Conservation (phyloP, 1,140 invertebrate genomes). For the Platorchestia sp. region DNA sequence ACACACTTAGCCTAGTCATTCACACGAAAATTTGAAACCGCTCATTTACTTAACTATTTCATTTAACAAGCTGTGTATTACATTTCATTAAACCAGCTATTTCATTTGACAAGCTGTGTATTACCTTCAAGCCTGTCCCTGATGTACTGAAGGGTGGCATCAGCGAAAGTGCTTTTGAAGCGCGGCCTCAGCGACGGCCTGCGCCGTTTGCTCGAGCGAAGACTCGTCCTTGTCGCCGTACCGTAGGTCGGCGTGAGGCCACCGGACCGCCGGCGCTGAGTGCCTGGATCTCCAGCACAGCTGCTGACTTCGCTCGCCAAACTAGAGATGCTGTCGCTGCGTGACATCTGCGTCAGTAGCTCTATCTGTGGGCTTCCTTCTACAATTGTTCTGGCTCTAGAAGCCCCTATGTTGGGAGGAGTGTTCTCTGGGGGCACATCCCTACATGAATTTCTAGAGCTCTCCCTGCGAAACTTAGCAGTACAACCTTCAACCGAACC, state of each 20-base stretch:
- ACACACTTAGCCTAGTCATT: no score
- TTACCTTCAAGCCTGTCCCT: conserved; percentile 35
- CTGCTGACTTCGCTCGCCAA: conserved; percentile 23
- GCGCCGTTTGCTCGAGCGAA: background rate
- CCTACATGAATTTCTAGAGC: background rate
- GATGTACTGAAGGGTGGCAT: conserved; percentile 31
- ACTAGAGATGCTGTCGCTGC: conserved; percentile 28
- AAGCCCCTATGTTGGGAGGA: background rate
- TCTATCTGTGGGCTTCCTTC: background rate
- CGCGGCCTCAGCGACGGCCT: background rate
- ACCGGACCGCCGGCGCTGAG: background rate
- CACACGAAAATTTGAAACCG: no score
- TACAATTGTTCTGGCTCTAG: background rate
- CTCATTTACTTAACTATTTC: no score
- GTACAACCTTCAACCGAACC: background rate
- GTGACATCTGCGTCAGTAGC: background rate
- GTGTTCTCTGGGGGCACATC: background rate
- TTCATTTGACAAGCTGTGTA: background rate
- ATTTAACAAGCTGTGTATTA: background rate
- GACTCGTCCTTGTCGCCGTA: background rate
- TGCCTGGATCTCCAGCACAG: background rate
- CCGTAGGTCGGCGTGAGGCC: background rate
- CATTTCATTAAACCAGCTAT: no score
- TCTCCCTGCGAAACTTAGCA: background rate
- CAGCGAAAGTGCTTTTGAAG: conserved; percentile 16